Conservation (phyloP, 2,797 vertebrate species). For the Philypnodon macrostomus region DNA sequence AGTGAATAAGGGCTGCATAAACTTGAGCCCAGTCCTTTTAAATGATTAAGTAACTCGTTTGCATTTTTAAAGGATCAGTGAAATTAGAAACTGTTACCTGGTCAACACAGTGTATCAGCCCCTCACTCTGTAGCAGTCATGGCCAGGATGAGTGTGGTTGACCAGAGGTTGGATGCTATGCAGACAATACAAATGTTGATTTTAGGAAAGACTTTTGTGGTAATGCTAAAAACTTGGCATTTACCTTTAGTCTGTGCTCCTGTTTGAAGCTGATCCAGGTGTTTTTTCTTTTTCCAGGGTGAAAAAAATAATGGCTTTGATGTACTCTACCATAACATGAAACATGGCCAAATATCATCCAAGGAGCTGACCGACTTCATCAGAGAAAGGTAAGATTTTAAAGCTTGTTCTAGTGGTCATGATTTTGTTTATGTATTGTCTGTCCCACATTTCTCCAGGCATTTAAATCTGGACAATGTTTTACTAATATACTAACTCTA, state of each 20-base stretch:
- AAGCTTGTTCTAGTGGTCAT: not conserved
- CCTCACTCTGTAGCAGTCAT: conserved; percentile 19
- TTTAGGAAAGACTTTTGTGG: conserved; percentile 46
- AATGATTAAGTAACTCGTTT: conserved; percentile 60
- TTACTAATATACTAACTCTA: too few relatives aligned
- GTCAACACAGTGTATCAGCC: conserved; percentile 16
- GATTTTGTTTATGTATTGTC: too few relatives aligned
- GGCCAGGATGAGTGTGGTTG: conserved; percentile 65
- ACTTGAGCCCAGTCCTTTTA: conserved; percentile 14
- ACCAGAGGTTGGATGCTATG: conserved; percentile 62
- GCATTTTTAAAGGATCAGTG: conserved; percentile 56
- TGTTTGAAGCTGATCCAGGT: conserved; percentile 8
- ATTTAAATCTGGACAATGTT: conserved; percentile 6
- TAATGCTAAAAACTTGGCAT: conserved; percentile 19
- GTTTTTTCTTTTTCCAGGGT: conserved; percentile 78
- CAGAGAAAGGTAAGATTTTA: conserved; percentile 87
- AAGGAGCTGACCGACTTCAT: conserved; percentile 97
- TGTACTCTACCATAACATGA: conserved; percentile 98
- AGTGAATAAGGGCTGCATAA: too few relatives aligned
- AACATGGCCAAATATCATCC: conserved; percentile 94
- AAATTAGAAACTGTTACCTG: conserved; percentile 41
- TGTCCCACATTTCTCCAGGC: conserved; percentile 10
- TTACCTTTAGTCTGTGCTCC: not conserved
- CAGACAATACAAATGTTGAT: conserved; percentile 52
- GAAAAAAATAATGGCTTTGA: conserved; percentile 98